Base-by-base conservation (phyloP, 2,888 invertebrate genomes). In the Pandemis heparana region DNA sequence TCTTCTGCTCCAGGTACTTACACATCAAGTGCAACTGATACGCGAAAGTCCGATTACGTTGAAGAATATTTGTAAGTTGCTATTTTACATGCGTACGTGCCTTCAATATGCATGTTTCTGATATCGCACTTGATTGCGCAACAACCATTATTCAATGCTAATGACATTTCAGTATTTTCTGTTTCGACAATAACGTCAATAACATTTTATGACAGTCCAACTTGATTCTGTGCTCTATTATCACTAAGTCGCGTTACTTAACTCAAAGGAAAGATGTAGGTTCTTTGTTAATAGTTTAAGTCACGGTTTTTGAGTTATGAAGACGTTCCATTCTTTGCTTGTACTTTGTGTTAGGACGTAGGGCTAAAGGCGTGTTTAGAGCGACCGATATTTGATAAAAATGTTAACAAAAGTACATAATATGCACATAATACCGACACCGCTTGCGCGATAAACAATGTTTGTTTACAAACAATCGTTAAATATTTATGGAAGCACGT, bases 1-100 rank as follows among this genome's bases (percentile, higher is more conserved):
- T 85, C 77, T 85, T 92, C 65, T 92, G 89, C 92, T 92, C 70
- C 92, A 92, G 92, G 92, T 92, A 73, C 39, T 51, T 66, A 18
- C 16, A 51, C 65, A 64, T 53, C 16, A 32, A 70, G 41, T 61
- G 64, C 64, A 65, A 72, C 32, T 60, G 69, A 74, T 74, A 73
- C 32, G 14, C 59, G 38, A 32, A 14, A 16, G 56, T 23, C 23
- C 43, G 53, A 69, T 64, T 73, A 65, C 62, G 16, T 51, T 69
- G 68, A 68, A 69, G 38, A 41, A 64, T 16, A 46, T 38, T 43
- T 9, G 73, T 69, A 70, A 74, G 70, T 70, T 48, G 39, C 53
- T 32, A 69, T 61, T 16, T 56, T 53, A n/a, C 53, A 10, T 48
- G 5, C 14, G 5, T 69, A 32, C 32, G 59, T 59, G 63, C 63